Percentiles rank a stretch among this genome's conserved stretches.
Conservation (phyloP, 92 coral and sea anemone species). For the Heteractis magnifica region DNA sequence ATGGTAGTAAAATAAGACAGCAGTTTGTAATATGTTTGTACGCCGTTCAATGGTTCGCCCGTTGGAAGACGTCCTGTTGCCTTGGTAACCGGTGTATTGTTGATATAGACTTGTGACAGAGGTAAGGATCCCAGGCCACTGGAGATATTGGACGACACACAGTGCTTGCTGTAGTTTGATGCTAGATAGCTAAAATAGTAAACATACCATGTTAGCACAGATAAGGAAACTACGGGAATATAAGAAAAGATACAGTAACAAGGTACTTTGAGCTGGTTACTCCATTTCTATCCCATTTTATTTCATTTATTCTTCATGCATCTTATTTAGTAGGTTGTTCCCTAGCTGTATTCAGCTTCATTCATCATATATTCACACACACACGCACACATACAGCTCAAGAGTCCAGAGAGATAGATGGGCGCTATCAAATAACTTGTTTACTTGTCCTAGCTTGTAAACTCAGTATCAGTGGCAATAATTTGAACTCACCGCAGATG, state of each 20-base stretch:
- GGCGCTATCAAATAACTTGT: no score
- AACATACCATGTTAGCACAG: background rate
- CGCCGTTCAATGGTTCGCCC: slow-evolving; percentile 68
- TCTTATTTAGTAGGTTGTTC: no score
- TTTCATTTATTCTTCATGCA: no score
- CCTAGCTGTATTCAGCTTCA: no score
- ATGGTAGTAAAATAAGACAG: slow-evolving; percentile 67
- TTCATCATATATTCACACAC: no score
- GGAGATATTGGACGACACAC: slow-evolving; percentile 41
- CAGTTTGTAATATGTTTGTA: slow-evolving; percentile 52
- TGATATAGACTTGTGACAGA: slow-evolving; percentile 16
- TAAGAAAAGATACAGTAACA: no score
- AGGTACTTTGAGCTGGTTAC: no score
- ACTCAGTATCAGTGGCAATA: no score
- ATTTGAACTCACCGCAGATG: slow-evolving; percentile 46
- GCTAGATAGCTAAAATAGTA: slow-evolving; percentile 18
- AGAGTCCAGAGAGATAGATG: no score
- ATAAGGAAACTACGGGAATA: background rate
- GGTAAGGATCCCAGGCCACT: slow-evolving; percentile 38
- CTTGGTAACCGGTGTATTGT: slow-evolving; percentile 10
- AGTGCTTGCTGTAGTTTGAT: slow-evolving; percentile 20
- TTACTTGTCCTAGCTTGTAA: no score
- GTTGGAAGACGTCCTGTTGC: slow-evolving; percentile 56
- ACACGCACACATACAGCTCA: no score
- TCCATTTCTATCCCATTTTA: no score